These are phyloP conservation scores for Halcyon malimbica DNA, from an alignment of 2,113 vertebrate species.

Conservation along the genomic window DNA sequence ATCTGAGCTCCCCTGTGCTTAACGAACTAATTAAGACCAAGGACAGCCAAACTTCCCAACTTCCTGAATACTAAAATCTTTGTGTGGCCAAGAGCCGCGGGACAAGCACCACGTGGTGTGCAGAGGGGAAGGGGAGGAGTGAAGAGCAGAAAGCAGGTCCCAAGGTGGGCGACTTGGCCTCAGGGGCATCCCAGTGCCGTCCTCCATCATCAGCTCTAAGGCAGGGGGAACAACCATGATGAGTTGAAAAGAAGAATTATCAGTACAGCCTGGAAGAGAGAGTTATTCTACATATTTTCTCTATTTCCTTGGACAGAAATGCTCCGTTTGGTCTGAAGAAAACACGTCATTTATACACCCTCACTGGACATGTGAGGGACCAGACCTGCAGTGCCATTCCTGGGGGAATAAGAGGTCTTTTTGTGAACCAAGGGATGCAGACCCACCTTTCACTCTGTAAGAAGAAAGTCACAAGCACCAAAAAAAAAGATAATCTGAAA, in stretches of 20 bases:
- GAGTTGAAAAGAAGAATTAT: background rate
- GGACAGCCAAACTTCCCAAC: constrained; percentile 17
- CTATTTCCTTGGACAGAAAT: background rate
- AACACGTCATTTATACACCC: background rate
- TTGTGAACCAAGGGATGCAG: background rate
- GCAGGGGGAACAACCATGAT: background rate
- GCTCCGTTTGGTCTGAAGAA: background rate
- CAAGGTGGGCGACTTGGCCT: background rate
- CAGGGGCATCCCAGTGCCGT: background rate
- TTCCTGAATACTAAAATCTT: background rate
- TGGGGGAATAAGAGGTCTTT: background rate
- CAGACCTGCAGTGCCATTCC: background rate
- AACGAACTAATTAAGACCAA: constrained; percentile 33
- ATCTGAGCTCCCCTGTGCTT: constrained; percentile 37
- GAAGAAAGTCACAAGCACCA: background rate
- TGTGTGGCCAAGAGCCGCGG: background rate
- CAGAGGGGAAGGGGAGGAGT: background rate
- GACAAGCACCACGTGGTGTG: rapidly evolving
- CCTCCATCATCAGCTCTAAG: background rate
- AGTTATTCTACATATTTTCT: background rate
- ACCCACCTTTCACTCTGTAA: background rate
- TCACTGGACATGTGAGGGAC: background rate
- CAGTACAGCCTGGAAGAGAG: background rate
- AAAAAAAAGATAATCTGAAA: background rate
- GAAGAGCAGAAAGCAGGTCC: background rate